phyloP scores from a whole-genome alignment of 2,888 invertebrate genomes.

The Parochlus steinenii region DNA sequence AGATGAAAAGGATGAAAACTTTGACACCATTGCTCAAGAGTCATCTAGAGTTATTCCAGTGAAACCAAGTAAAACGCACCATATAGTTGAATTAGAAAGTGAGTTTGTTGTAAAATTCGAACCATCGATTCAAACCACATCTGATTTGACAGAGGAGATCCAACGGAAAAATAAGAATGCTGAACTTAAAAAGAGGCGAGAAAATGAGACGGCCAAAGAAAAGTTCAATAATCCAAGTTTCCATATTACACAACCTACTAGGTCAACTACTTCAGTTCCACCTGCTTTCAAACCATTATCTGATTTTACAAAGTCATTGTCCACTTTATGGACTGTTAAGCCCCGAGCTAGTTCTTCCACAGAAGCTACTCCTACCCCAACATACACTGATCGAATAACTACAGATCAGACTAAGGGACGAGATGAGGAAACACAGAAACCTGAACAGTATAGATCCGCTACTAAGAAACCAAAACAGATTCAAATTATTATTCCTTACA shows the following conservation, averaged over 20 bases:
- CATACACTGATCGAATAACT: conserved; percentile 22
- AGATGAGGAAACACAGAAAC: conserved; percentile 6
- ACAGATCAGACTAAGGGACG: conserved; percentile 19
- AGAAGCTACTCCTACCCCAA: conserved; percentile 24
- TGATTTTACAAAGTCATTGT: conserved; percentile 9
- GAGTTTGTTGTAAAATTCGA: conserved; percentile 14
- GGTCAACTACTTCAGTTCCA: conserved; percentile 17
- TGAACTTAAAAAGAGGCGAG: conserved; percentile 12
- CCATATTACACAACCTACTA: conserved; percentile 35
- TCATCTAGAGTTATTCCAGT: background rate
- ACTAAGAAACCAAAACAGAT: conserved; percentile 43
- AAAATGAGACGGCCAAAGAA: conserved; percentile 26
- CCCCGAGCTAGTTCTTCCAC: conserved; percentile 17
- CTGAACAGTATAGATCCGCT: too few relatives aligned
- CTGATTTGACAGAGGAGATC: conserved; percentile 8
- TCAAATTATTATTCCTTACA: conserved; percentile 71
- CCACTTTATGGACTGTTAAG: conserved; percentile 12
- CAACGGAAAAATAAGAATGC: conserved; percentile 1
- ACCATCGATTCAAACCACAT: conserved; percentile 16
- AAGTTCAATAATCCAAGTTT: conserved; percentile 42
- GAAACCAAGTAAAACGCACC: conserved; percentile 1
- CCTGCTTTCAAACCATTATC: conserved; percentile 15
- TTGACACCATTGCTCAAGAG: background rate
- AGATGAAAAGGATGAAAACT: background rate
- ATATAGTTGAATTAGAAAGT: too few relatives aligned